These are phyloP conservation scores for Cephalopholis sonnerati DNA, from an alignment of 2,113 vertebrate species.

Conservation along the genomic window DNA sequence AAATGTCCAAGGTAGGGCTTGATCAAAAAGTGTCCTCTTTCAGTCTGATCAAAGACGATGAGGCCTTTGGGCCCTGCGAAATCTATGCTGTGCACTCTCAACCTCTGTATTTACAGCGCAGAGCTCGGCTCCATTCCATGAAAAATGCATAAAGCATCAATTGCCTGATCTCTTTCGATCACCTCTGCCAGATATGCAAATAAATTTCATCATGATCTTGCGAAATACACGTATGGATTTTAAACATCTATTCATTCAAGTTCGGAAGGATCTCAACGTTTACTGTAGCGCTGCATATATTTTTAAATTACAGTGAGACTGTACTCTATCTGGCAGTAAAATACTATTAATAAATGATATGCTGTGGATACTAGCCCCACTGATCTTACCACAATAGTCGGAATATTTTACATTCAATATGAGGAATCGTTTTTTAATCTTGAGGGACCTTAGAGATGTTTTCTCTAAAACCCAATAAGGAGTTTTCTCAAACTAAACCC, in stretches of 20 bases:
- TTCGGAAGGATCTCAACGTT: slow-evolving; percentile 35
- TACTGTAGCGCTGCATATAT: slow-evolving; percentile 25
- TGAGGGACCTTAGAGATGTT: not conserved
- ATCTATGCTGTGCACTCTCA: slow-evolving; percentile 45
- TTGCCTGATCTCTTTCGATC: slow-evolving; percentile 42
- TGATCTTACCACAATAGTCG: slow-evolving; percentile 50
- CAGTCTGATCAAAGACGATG: slow-evolving; percentile 64
- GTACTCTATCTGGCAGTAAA: slow-evolving; percentile 44
- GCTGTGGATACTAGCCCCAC: slow-evolving; percentile 50
- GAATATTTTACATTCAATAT: slow-evolving; percentile 40
- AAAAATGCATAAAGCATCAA: slow-evolving; percentile 73
- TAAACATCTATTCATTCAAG: slow-evolving; percentile 38
- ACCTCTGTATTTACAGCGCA: slow-evolving; percentile 68
- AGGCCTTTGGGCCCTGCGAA: slow-evolving; percentile 54
- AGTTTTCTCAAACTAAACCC: slow-evolving; percentile 38
- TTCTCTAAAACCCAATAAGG: slow-evolving; percentile 42
- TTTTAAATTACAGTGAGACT: slow-evolving; percentile 43
- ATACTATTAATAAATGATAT: slow-evolving; percentile 71
- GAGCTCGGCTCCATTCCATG: slow-evolving; percentile 42
- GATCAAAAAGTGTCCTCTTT: slow-evolving; percentile 73
- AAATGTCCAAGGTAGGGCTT: slow-evolving; percentile 57
- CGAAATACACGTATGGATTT: slow-evolving; percentile 40
- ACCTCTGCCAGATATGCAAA: slow-evolving; percentile 36
- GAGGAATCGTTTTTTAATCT: slow-evolving; percentile 33
- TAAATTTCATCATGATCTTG: slow-evolving; percentile 10